Base-by-base conservation (phyloP, 2,888 invertebrate genomes). In the Apotomis betuletana region DNA sequence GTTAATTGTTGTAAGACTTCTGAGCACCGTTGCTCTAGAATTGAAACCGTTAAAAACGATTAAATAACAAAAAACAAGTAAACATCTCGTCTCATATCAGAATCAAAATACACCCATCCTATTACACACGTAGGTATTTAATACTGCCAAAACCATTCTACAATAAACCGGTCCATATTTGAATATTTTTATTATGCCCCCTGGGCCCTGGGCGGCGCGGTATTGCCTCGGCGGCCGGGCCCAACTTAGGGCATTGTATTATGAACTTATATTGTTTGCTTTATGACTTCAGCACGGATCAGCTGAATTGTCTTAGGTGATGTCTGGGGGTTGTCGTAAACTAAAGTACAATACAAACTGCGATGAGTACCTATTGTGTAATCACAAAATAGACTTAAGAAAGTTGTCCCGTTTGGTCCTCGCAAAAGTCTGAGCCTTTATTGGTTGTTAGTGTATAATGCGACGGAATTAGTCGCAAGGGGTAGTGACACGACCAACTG, bases 171-270 rank as follows among this genome's bases (percentile, higher is more conserved):
- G 70, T 63, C 36, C 71, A 62, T 67, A 71, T 71, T 71, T 71
- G 71, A 71, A 71, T 71, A 71, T 71, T 71, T 71, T 67, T 67
- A 71, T 67, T 15, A 67, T 51, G 57, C 67, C 71, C 57, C 70
- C n/a, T n/a, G n/a, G n/a, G n/a, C n/a, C n/a, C n/a, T 41, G 71
- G 61, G 71, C 41, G 55, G 57, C 55, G 52, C 55, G 71, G 61
- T 57, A 71, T 71, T 71, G 71, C 61, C 55, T 71, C 71, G 62
- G 67, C 65, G 51, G 46, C 51, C 60, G 41, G 51, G 27, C 49
- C 71, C 51, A 65, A 65, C 65, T 65, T 57, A 65, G 55, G 46
- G 27, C 27, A 46, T 46, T 65, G 65, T 65, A 64, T 63, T 63
- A 55, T 65, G 10, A 65, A 65, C 57, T 65, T 65, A 65, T 57